phyloP scores from a whole-genome alignment of 2,113 vertebrate species.

The human (Homo sapiens) region GRCh38 chr11:89726501-89727000 shows the following conservation, averaged over 20 bases:
- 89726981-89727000: no score
- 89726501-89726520: neutral
- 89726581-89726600: neutral
- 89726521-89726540: neutral
- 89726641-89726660: neutral
- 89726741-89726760: neutral
- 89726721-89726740: neutral
- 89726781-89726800: no score
- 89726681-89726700: neutral
- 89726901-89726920: no score
- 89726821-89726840: no score
- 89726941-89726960: no score
- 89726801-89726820: no score
- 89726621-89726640: neutral
- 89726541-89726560: neutral
- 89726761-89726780: neutral
- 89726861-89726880: no score
- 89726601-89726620: neutral
- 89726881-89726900: no score
- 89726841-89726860: no score
- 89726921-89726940: no score
- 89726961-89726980: no score
- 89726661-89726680: neutral
- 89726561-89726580: neutral
- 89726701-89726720: neutral